Conservation (phyloP, 2,888 invertebrate species). For the Athrips mouffetella region DNA sequence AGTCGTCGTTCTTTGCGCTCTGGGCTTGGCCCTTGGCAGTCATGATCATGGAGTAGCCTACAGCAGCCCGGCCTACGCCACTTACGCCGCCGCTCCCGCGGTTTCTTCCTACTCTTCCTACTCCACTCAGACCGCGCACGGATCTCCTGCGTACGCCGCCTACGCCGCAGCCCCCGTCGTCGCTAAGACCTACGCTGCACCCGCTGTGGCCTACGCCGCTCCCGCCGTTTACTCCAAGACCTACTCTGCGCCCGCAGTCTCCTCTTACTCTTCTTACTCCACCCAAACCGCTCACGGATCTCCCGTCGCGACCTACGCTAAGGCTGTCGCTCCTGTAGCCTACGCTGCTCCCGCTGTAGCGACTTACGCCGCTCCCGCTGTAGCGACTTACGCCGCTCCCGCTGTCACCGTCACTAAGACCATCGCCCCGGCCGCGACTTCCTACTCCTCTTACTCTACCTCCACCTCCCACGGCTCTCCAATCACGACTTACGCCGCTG, state of each 20-base stretch:
- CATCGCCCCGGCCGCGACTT: constrained; percentile 33
- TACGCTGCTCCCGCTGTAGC: constrained; percentile 39
- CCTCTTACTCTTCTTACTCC: constrained; percentile 37
- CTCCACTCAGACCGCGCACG: constrained; percentile 22
- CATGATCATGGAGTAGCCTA: constrained; percentile 69
- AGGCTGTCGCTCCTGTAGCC: constrained; percentile 40
- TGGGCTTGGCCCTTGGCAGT: constrained; percentile 80
- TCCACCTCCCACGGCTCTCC: constrained; percentile 40
- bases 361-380: constrained; percentile 39
- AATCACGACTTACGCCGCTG: constrained; percentile 41
- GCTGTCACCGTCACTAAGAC: constrained; percentile 40
- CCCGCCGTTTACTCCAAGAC: constrained; percentile 28
- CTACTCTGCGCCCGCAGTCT: constrained; percentile 35
- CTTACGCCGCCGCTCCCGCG: constrained; percentile 38
- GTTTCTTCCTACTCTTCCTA: constrained; percentile 40
- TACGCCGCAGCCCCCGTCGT: constrained; percentile 42
- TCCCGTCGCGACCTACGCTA: constrained; percentile 30
- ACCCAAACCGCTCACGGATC: constrained; percentile 39
- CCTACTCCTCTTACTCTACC: constrained; percentile 42
- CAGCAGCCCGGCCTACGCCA: constrained; percentile 60
- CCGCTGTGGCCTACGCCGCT: constrained; percentile 36
- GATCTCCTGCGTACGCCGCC: constrained; percentile 41
- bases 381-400: constrained; percentile 35
- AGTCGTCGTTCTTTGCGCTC: constrained; percentile 77
- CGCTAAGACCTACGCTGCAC: constrained; percentile 31